Base-by-base conservation (phyloP, 2,797 vertebrate species). In the Calcarius lapponicus region DNA sequence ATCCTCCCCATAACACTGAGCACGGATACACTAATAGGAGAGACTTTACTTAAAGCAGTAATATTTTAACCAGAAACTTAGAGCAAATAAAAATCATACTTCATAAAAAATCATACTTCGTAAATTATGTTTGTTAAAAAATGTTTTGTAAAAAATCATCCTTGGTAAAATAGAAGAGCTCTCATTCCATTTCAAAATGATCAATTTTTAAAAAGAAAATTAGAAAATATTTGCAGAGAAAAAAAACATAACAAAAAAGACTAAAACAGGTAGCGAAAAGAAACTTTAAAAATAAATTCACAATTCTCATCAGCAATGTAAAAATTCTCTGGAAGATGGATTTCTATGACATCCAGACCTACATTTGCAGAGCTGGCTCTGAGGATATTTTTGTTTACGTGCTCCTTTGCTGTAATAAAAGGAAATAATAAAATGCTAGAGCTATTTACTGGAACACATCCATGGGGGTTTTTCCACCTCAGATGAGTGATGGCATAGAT, bases 221-320 rank as follows among this genome's bases (percentile, higher is more conserved):
- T 38, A 76, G 71, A 85, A 96, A 90, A 91, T 17, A 66, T 42
- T 92, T 87, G 67, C 79, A 84, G 89, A 75, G 25, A 5, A 88
- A 85, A n/a, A 42, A 31, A 10, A 6, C 2, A 3, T 56, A 50
- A 17, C 1, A 1, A 67, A 56, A 60, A 72, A 64, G 3, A 82
- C 38, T 32, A 87, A 53, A 89, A 57, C 45, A 79, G 54, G 61
- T 56, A 87, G 75, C 17, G 5, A 85, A 78, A 95, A 89, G 65
- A 88, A 95, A 94, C 91, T 96, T 96, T 80, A 91, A 67, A 91
- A 97, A 96, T 88, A 91, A 93, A 96, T 94, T 80, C 83, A 65
- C 69, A 95, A 76, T 92, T 95, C 90, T 95, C 80, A 62, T 88
- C 90, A 82, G 70, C 34, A 26, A 90, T 6, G 29, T 94, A 91